Evolutionary conservation across 2,888 invertebrate species (phyloP), one percentile per base, ranked within the genome.

Genomic region (Nemapogon koenigi): DNA sequence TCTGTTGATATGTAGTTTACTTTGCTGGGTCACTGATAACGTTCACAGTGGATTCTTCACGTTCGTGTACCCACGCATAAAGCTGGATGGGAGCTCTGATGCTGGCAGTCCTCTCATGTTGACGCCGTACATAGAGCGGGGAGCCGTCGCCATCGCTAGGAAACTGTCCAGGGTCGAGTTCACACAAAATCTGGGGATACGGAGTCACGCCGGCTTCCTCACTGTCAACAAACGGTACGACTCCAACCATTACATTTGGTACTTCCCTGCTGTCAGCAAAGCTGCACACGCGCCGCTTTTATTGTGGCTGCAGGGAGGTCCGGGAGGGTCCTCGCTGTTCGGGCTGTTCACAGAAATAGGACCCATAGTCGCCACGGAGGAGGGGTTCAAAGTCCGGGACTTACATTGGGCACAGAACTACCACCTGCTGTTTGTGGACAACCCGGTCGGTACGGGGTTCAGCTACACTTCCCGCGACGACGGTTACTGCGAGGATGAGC

Each of bases 241-340:
- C 40, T 82, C 84, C 2, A 83, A 86, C 56, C 59, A 83, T 42
- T 86, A 83, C 57, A 85, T 86, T 59, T 86, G 86, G 86, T 86
- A 83, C 50, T 85, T 86, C 49, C 83, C 84, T 11, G 68, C 84
- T 1, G 63, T 72, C 49, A 62, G 57, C 4, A 61, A 63, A 28
- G 52, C 57, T 10, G 47, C 55, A 18, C 52, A 57, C 2, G 80
- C 81, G 0, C 83, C 83, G 1, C 58, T 83, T 1, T 38, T 82
- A 1, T 51, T 83, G 2, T 84, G 83, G 84, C 61, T 84, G 1
- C 82, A 83, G 59, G 83, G 83, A 1, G 83, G 83, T 1, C 83
- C 83, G 0, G 83, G 83, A 1, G 78, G 66, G 1, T 79, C 79
- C 32, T 81, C 82, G 0, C 50, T 84, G 16, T 82, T 70, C 45